Base-by-base conservation (phyloP, 2,797 vertebrate species). In the Potorous gilbertii region DNA sequence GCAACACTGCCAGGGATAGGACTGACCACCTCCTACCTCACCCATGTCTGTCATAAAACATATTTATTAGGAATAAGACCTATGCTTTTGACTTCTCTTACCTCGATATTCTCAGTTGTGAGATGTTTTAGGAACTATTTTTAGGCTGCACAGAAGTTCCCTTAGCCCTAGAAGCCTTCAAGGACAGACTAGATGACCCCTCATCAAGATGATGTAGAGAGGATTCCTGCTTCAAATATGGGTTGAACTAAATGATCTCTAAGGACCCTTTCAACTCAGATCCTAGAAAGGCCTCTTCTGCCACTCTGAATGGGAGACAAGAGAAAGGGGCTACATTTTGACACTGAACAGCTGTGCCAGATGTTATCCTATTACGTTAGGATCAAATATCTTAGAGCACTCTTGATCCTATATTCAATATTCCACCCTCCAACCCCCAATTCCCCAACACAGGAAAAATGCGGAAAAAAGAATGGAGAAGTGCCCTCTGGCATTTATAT, bases 291-390 rank as follows among this genome's bases (percentile, higher is more conserved):
- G 34, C 62, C 62, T 66, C 62, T 66, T n/a, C 62, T 66, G 34
- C 62, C 11, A 92, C 87, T n/a, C 90, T 90, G n/a, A 91, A 27
- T 90, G 27, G 90, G 3, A 95, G 18, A 90, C 0, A 95, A 95
- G 56, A 92, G 89, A 95, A 95, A 91, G 40, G 91, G 8, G 5
- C 4, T 59, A 14, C 1, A 31, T 74, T 74, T 74, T 40, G 66
- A 74, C n/a, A 74, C 2, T 21, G 18, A 21, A 40, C 6, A 40
- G 66, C 62, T 74, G 66, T n/a, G 34, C 34, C 34, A 66, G 13
- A n/a, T 66, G 62, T 40, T 6, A 0, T n/a, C 34, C 14, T 40
- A 40, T 16, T 40, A 74, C 9, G 8, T 40, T 40, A 29, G 66
- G 6, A 74, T 21, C 66, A 74, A 66, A 74, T 40, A n/a, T 21